Conservation (phyloP, 2,797 vertebrate genomes). For the Siniperca scherzeri region DNA sequence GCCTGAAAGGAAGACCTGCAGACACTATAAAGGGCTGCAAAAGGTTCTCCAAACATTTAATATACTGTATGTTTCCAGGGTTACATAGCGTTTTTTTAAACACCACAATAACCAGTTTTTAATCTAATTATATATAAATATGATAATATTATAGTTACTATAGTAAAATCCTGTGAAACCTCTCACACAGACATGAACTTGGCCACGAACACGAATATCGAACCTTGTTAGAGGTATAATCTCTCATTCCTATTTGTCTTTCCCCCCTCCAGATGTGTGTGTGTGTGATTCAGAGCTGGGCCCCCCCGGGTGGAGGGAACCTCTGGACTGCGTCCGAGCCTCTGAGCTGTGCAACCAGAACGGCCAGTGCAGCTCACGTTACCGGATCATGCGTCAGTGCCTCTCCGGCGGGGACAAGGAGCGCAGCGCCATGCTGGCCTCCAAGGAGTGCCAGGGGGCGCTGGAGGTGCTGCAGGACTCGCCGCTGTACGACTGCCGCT, state of each 20-base stretch:
- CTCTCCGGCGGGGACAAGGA: conserved; percentile 91
- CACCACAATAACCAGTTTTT: too few species aligned
- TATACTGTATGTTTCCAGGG: too few species aligned
- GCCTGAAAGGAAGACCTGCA: too few species aligned
- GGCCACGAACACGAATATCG: background rate
- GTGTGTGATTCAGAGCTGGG: conserved; percentile 80
- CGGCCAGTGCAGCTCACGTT: conserved; percentile 93
- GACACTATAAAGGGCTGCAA: too few species aligned
- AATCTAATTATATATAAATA: too few species aligned
- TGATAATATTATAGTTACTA: too few species aligned
- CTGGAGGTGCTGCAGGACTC: conserved; percentile 95
- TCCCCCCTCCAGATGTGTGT: conserved; percentile 83
- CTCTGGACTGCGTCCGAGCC: conserved; percentile 94
- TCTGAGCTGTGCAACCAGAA: conserved; percentile 94
- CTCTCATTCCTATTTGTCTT: background rate
- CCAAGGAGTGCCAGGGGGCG: conserved; percentile 93
- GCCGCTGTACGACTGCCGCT: conserved; percentile 92
- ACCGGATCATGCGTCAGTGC: conserved; percentile 95
- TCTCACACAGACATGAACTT: background rate
- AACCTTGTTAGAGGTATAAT: background rate
- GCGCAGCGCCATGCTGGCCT: conserved; percentile 93
- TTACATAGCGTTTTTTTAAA: too few species aligned
- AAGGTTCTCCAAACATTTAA: too few species aligned
- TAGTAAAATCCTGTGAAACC: too few species aligned
- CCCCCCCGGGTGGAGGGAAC: conserved; percentile 87